Base-by-base conservation (phyloP, 2,797 vertebrate species). In the Gymnothorax javanicus region DNA sequence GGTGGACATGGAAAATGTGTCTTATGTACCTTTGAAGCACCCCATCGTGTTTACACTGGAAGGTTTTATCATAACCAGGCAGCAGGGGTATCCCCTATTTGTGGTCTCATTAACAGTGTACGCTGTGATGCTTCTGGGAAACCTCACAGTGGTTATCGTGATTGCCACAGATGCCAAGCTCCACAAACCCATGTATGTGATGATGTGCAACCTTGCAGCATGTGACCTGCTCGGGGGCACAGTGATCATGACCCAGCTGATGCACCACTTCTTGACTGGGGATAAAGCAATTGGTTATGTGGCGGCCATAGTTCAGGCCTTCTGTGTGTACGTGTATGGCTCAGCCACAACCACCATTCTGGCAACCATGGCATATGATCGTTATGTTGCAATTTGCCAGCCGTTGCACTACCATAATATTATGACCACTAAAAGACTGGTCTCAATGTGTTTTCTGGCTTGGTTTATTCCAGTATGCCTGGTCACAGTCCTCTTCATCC, bases 241-340 rank as follows among this genome's bases (percentile, higher is more conserved):
- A 5, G 58, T 20, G 20, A 25, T 86, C 15, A 43, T 84, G 57
- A 3, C 58, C 27, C 52, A 58, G n/a, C n/a, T 84, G 59, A 60
- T 84, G 82, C 23, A 7, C 0, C 8, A 62, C 15, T 43, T 84
- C 95, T 93, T 0, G 92, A 93, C 67, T 90, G 91, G 90, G 2
- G 88, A 93, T 13, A 92, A 85, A 64, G 90, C 92, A 83, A 95
- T 96, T 0, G 91, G 93, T n/a, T 94, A 95, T 0, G 92, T 92
- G 0, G 89, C 89, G 17, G 96, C 95, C 84, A 0, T 96, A 0
- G 85, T 94, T 0, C 95, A 96, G 91, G 95, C 95, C 92, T 94
- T 96, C 89, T 90, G 95, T 79, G 93, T 95, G 4, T 95, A 96
- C 0, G 93, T 94, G 71, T 95, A 94, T 79, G 94, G 91, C 0